Conservation (phyloP, 2,888 invertebrate species). For the Metallyticus violacea region DNA sequence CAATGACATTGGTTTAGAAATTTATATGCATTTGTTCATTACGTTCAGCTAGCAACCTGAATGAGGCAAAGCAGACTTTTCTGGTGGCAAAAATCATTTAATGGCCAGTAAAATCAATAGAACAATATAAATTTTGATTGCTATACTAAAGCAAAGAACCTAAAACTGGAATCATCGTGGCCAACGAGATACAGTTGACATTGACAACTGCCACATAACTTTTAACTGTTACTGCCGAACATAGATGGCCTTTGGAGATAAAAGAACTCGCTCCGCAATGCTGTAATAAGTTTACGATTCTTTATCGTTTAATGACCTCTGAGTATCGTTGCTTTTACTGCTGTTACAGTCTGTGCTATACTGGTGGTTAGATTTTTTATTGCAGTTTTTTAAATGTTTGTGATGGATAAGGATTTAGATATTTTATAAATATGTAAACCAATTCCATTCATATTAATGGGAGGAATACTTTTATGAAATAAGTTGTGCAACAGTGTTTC, state of each 20-base stretch:
- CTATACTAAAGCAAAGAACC: not conserved
- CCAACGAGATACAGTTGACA: not conserved
- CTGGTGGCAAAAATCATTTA: not conserved
- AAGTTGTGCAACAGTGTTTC: no score
- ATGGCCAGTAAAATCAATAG: not conserved
- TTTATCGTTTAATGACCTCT: not conserved
- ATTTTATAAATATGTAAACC: no score
- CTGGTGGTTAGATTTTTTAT: no score
- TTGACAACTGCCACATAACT: not conserved
- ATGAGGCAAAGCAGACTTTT: not conserved
- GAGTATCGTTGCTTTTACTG: no score
- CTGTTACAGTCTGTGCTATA: no score
- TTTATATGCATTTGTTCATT: not conserved
- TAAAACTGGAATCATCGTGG: not conserved
- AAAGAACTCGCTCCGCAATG: not conserved
- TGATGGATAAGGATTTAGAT: no score
- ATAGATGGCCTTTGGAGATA: not conserved
- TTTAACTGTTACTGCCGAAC: not conserved
- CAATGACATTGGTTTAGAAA: no score
- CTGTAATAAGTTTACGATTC: not conserved
- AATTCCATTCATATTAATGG: no score
- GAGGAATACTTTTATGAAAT: no score
- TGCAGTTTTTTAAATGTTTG: no score
- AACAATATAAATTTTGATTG: not conserved
- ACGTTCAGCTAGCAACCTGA: not conserved